These are phyloP conservation scores for Megaleporinus macrocephalus DNA, from an alignment of 2,113 vertebrate genomes.

Conservation along the genomic window DNA sequence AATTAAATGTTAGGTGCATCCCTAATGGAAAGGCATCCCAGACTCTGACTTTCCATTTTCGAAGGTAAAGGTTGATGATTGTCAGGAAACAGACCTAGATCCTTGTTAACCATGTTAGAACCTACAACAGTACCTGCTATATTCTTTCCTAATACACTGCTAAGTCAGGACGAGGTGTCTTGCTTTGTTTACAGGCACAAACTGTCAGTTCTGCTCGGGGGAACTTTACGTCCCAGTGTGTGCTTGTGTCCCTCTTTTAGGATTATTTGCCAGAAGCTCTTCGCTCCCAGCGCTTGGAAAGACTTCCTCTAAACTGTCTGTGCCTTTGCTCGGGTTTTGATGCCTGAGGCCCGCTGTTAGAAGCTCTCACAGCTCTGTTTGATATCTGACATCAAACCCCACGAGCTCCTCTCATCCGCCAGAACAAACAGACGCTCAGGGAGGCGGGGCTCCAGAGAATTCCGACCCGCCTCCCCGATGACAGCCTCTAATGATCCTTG, in stretches of 20 bases:
- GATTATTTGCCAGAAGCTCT: background rate
- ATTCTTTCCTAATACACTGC: background rate
- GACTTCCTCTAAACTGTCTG: conserved; percentile 2
- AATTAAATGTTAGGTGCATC: too few relatives aligned
- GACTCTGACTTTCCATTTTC: too few relatives aligned
- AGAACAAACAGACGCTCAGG: background rate
- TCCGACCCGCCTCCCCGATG: background rate
- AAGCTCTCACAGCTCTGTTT: conserved; percentile 61
- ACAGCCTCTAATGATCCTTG: background rate
- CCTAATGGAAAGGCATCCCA: too few relatives aligned
- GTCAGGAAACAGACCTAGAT: too few relatives aligned
- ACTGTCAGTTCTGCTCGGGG: background rate
- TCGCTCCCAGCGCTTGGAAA: conserved; percentile 21
- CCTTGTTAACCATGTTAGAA: background rate
- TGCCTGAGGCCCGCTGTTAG: conserved; percentile 57
- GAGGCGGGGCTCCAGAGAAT: background rate
- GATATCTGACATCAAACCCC: conserved; percentile 52
- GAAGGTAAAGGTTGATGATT: too few relatives aligned
- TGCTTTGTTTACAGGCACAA: background rate
- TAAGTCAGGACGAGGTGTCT: background rate
- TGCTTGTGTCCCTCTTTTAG: background rate
- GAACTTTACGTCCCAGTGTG: background rate
- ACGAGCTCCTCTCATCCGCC: conserved; percentile 19
- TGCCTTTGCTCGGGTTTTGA: conserved; percentile 59
- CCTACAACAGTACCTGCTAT: background rate